A percentile compares a stretch with the other conserved stretches of the same genome.
Conservation (phyloP, 2,888 invertebrate species). For the Choristoneura rosaceana region DNA sequence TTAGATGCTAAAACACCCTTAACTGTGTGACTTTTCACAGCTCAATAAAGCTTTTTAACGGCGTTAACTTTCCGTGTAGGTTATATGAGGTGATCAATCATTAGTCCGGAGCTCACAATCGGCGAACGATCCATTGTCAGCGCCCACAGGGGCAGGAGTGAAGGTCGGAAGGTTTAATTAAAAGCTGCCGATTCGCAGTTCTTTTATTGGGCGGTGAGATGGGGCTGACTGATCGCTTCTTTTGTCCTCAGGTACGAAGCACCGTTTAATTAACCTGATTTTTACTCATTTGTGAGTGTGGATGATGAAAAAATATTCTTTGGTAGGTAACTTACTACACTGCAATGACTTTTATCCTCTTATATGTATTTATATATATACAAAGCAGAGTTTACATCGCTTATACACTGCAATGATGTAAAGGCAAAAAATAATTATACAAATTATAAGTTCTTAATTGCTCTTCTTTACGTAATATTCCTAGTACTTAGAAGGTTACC, state of each 20-base stretch:
- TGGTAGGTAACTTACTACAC: not conserved
- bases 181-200: conserved; percentile 41
- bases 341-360: not conserved
- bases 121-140: conserved; percentile 38
- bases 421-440: too few species aligned
- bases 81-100: conserved; percentile 40
- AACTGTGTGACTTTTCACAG: conserved; percentile 25
- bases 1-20: conserved; percentile 6
- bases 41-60: conserved; percentile 38
- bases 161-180: conserved; percentile 42
- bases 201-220: conserved; percentile 41
- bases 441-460: too few species aligned
- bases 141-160: conserved; percentile 38
- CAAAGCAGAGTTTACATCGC: too few species aligned
- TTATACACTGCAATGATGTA: too few species aligned
- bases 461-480: too few species aligned
- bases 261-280: conserved; percentile 34
- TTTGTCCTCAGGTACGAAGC: conserved; percentile 33
- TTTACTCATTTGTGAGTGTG: conserved; percentile 20
- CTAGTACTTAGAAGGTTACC: too few species aligned
- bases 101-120: conserved; percentile 39
- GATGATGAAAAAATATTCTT: not conserved
- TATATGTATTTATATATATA: too few species aligned
- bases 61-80: conserved; percentile 36
- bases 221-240: conserved; percentile 38